Conservation (phyloP, 1,140 invertebrate species). For the Lepidostoma basale region DNA sequence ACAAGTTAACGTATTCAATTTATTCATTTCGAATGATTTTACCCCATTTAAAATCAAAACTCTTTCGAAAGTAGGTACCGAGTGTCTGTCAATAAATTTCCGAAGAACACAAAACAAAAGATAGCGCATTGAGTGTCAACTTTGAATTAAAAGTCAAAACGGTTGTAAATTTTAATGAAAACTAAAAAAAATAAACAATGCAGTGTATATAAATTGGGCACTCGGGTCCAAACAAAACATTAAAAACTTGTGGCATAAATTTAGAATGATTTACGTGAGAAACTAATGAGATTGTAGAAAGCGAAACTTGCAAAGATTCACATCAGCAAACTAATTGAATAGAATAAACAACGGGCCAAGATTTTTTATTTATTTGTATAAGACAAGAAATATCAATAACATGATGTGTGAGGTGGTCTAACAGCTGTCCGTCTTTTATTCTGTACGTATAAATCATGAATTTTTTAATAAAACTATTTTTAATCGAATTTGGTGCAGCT, state of each 20-base stretch:
- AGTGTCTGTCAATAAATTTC: too few relatives aligned
- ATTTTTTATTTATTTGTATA: not conserved
- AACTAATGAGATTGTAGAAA: not conserved
- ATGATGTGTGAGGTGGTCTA: not conserved
- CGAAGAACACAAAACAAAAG: too few relatives aligned
- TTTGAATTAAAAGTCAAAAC: not conserved
- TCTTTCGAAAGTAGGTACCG: not conserved
- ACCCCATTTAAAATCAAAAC: too few relatives aligned
- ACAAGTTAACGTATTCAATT: too few relatives aligned
- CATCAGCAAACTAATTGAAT: not conserved
- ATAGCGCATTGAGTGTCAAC: not conserved
- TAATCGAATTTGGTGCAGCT: too few relatives aligned
- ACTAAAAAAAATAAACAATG: not conserved
- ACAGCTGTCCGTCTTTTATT: not conserved
- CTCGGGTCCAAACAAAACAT: not conserved
- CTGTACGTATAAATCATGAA: not conserved
- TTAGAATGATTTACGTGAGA: slow-evolving; percentile 5
- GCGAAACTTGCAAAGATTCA: not conserved
- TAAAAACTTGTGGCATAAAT: not conserved
- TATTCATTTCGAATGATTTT: too few relatives aligned
- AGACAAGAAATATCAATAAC: not conserved
- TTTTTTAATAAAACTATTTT: not conserved
- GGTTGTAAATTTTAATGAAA: not conserved
- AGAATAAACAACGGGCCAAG: not conserved
- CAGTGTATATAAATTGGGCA: not conserved